phyloP scores from a whole-genome alignment of 2,888 invertebrate species.

The Ophion slaviceki region DNA sequence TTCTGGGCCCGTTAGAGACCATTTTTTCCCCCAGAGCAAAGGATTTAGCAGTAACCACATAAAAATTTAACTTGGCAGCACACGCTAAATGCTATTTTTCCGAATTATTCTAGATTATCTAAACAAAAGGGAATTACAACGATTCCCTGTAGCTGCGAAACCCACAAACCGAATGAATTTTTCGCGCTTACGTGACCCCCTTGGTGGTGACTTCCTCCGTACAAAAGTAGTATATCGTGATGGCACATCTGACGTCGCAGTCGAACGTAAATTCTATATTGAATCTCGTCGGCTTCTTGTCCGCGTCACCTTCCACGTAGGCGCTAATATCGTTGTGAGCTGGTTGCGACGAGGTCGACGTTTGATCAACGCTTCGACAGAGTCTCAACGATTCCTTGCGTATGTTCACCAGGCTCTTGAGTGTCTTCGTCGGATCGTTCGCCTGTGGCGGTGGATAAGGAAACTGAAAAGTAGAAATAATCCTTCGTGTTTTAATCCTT shows the following conservation, averaged over 20 bases:
- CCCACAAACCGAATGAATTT: conserved; percentile 11
- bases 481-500: neutral
- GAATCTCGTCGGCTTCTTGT: conserved; percentile 89
- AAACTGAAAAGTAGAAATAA: conserved; percentile 87
- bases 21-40: no score
- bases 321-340: conserved; percentile 83
- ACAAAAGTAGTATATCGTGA: conserved; percentile 98
- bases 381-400: conserved; percentile 98
- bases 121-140: neutral
- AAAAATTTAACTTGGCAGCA: no score
- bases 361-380: conserved; percentile 89
- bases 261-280: conserved; percentile 99
- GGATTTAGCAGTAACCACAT: no score
- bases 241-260: conserved; percentile 96
- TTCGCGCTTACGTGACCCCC: conserved; percentile 90
- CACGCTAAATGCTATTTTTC: no score
- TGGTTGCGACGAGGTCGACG: conserved; percentile 85
- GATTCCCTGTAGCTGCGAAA: neutral
- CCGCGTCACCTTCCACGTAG: conserved; percentile 86
- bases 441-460: conserved; percentile 98
- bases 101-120: no score
- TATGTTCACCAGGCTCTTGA: conserved; percentile 98
- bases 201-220: conserved; percentile 95
- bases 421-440: conserved; percentile 98
- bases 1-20: no score